phyloP scores from a whole-genome alignment of 2,113 vertebrate genomes.

The Diadophis punctatus region DNA sequence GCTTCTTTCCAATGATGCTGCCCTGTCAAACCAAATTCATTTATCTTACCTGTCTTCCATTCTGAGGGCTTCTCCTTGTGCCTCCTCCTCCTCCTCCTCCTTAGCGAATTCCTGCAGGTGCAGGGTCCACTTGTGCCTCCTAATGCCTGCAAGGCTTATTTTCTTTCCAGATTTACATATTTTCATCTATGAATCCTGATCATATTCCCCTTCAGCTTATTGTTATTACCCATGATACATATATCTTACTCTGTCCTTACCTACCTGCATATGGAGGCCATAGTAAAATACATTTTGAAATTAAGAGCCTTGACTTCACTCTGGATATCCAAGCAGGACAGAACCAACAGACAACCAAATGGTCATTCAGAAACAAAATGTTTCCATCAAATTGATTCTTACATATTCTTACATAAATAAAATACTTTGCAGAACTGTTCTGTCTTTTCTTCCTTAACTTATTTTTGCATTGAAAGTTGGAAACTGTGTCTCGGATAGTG shows the following conservation, averaged over 20 bases:
- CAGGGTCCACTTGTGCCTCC: background rate
- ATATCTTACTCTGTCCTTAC: background rate
- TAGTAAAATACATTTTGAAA: background rate
- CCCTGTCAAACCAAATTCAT: rapidly evolving
- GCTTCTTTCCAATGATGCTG: background rate
- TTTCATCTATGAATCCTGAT: background rate
- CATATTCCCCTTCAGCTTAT: background rate
- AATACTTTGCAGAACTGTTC: background rate
- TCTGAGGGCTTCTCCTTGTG: background rate
- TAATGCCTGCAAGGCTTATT: background rate
- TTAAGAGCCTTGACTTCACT: background rate
- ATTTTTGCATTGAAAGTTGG: background rate
- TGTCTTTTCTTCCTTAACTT: background rate
- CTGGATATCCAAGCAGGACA: background rate
- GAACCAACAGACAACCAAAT: rapidly evolving
- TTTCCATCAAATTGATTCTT: background rate
- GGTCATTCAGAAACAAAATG: too few relatives aligned
- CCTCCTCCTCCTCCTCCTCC: background rate
- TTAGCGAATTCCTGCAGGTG: too few relatives aligned
- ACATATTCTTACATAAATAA: background rate
- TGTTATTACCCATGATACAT: background rate
- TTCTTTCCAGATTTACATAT: background rate
- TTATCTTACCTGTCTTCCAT: background rate
- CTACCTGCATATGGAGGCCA: background rate
- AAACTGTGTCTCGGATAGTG: background rate